phyloP scores from a whole-genome alignment of 2,888 invertebrate genomes.

The Deroplatys truncata region DNA sequence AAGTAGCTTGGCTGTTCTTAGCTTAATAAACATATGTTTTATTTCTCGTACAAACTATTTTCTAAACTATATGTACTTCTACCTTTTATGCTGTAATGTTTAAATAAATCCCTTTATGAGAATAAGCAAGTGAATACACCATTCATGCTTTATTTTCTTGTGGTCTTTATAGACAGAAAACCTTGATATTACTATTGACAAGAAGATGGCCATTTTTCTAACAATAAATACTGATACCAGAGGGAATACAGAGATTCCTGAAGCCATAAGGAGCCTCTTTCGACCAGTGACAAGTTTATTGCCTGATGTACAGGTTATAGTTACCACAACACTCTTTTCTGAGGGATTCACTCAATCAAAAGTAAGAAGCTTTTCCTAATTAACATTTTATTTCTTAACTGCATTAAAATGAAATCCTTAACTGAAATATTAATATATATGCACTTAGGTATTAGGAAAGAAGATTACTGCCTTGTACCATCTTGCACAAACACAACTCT shows the following conservation, averaged over 20 bases:
- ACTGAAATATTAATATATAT: background rate
- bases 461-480: background rate
- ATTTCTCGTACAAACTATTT: too few species aligned
- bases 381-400: background rate
- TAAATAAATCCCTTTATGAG: too few species aligned
- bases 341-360: background rate
- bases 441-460: background rate
- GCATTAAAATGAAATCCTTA: background rate
- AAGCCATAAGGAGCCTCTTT: background rate
- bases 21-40: too few species aligned
- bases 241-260: background rate
- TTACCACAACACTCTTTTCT: background rate
- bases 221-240: background rate
- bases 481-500: background rate
- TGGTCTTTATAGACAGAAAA: background rate
- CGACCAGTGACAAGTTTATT: background rate
- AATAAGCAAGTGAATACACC: too few species aligned
- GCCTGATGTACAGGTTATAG: background rate
- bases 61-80: too few species aligned
- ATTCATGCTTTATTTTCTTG: too few species aligned
- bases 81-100: too few species aligned
- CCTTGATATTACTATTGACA: background rate
- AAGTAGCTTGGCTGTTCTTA: too few species aligned
- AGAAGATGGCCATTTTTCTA: background rate
- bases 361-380: background rate